Evolutionary conservation across 2,888 invertebrate species (phyloP).

Genomic region (Balanococcus diminutus): DNA sequence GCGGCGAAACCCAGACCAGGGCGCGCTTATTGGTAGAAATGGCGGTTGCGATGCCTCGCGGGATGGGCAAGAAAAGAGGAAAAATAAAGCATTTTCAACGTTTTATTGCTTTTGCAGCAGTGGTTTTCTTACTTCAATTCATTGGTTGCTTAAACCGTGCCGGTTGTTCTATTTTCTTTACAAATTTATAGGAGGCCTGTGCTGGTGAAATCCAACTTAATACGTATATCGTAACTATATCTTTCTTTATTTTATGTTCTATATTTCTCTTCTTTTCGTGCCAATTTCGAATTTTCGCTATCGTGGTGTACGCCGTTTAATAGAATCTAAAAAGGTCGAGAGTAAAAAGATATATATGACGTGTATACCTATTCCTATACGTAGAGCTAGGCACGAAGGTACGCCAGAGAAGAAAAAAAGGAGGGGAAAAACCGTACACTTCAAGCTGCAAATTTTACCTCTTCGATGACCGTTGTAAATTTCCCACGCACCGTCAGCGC

Average conservation of each 20-base stretch:
- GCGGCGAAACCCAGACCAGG: neutral
- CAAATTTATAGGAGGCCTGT: slow-evolving; percentile 35
- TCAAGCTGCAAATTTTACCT: neutral
- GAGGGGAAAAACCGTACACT: neutral
- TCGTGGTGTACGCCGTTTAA: slow-evolving; percentile 15
- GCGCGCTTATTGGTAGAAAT: neutral
- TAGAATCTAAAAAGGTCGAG: slow-evolving; percentile 37
- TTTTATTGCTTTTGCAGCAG: slow-evolving; percentile 37
- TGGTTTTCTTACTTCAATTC: slow-evolving; percentile 37
- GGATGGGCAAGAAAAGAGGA: neutral
- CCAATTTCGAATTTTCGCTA: slow-evolving; percentile 35
- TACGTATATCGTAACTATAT: slow-evolving; percentile 42
- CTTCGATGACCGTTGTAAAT: neutral
- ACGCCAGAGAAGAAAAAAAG: neutral
- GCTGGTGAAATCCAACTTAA: slow-evolving; percentile 35
- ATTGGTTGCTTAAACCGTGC: slow-evolving; percentile 37
- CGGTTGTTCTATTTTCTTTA: slow-evolving; percentile 40
- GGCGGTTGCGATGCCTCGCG: neutral
- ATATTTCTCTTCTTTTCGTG: slow-evolving; percentile 38
- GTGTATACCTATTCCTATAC: neutral
- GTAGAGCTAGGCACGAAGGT: neutral
- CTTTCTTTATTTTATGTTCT: slow-evolving; percentile 42
- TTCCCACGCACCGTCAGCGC: neutral
- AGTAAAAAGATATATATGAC: slow-evolving; percentile 31
- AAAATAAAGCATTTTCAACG: slow-evolving; percentile 42